A percentile compares a stretch with the other conserved stretches of the same genome.
Conservation (phyloP, 37 sponge, comb jelly and placozoan genomes). For the Geodia barretti region DNA sequence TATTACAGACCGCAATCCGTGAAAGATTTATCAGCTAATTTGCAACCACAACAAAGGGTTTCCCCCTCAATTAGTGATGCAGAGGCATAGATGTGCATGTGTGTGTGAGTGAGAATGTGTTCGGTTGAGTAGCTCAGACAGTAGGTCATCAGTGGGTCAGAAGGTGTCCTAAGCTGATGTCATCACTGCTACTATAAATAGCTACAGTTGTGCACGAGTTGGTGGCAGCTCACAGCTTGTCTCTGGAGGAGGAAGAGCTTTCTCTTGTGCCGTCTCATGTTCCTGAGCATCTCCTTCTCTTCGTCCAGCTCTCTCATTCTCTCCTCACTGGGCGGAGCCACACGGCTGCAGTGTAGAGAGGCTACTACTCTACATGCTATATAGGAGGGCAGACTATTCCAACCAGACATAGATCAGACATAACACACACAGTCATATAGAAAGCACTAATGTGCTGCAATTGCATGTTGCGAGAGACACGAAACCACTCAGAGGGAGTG, state of each 20-base stretch:
- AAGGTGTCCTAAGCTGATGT: background rate
- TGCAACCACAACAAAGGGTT: no score
- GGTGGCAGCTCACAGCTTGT: conserved; percentile 24
- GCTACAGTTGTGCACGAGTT: background rate
- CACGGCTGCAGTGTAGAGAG: conserved; percentile 12
- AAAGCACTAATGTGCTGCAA: background rate
- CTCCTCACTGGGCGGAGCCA: conserved; percentile 26
- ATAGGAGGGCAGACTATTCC: no score
- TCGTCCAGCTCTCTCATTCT: conserved; percentile 40
- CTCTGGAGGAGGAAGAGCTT: conserved; percentile 17
- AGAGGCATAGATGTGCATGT: no score
- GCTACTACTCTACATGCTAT: no score
- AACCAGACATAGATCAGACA: no score
- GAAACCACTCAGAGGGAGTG: background rate
- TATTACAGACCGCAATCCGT: no score
- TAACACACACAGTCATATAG: no score
- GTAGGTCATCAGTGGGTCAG: background rate
- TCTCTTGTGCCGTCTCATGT: conserved; percentile 59
- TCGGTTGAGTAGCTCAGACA: background rate
- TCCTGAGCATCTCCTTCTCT: conserved; percentile 25
- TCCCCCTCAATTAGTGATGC: no score
- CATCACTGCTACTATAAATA: background rate
- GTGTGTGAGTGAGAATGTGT: no score
- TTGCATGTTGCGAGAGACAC: background rate
- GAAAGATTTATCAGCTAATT: no score